Conservation (phyloP, 2,797 vertebrate genomes). For the Limnodromus scolopaceus region DNA sequence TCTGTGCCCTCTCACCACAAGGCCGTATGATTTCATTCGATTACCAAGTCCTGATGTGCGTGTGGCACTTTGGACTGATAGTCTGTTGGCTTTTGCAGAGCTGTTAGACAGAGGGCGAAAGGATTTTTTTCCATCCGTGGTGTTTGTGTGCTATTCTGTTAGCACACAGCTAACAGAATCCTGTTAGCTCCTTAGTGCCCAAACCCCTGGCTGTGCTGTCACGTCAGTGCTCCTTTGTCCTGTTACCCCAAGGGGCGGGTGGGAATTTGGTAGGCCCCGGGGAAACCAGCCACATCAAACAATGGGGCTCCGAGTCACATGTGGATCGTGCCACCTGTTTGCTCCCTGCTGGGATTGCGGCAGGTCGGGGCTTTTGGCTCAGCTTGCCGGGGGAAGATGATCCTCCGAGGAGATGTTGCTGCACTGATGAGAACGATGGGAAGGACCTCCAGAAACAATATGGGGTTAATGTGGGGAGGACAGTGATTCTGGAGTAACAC, state of each 20-base stretch:
- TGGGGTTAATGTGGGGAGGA: fast-evolving
- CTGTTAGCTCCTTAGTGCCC: not conserved
- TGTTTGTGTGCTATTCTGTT: not conserved
- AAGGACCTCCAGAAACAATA: not conserved
- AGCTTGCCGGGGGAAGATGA: not conserved
- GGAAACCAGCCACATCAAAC: not conserved
- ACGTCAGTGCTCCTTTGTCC: not conserved
- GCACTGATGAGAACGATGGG: not conserved
- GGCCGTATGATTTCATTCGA: not conserved
- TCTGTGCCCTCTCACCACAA: not conserved
- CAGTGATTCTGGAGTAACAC: not conserved
- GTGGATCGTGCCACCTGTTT: not conserved
- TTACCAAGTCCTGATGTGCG: not conserved
- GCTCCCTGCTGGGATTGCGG: not conserved
- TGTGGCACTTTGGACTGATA: not conserved
- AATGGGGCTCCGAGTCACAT: fast-evolving
- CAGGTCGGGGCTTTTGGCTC: not conserved
- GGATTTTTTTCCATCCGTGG: not conserved
- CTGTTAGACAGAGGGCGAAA: not conserved
- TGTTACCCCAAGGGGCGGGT: not conserved
- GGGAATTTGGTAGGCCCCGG: not conserved
- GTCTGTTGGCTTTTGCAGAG: not conserved
- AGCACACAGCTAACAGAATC: no score
- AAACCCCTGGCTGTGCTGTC: not conserved
- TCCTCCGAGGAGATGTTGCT: not conserved